Conservation (phyloP, 2,113 vertebrate species). For the Pelvicachromis taeniatus region DNA sequence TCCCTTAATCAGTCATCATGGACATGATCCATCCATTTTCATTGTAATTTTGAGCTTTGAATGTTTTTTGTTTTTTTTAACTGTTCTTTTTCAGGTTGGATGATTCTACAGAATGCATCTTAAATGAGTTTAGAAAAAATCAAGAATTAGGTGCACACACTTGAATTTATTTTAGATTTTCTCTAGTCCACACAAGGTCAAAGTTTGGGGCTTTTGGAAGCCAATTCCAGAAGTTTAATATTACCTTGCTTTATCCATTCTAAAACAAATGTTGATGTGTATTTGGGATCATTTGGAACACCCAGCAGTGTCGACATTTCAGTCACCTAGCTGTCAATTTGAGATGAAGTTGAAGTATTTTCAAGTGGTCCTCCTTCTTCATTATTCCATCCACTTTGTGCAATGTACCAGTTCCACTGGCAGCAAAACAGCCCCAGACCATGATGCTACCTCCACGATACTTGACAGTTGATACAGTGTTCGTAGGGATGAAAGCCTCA, state of each 20-base stretch:
- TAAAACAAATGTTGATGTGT: not conserved
- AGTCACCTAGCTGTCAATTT: not conserved
- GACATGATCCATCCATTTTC: not conserved
- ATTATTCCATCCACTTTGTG: not conserved
- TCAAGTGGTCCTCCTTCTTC: not conserved
- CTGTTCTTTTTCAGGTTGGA: not conserved
- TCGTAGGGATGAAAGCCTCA: not conserved
- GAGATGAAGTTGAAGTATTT: not conserved
- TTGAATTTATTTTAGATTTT: rapidly evolving
- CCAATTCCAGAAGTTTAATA: not conserved
- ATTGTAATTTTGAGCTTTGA: not conserved
- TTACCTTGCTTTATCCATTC: not conserved
- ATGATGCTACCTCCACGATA: not conserved
- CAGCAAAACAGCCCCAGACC: not conserved
- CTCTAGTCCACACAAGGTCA: not conserved
- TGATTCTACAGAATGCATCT: not conserved
- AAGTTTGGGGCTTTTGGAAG: not conserved
- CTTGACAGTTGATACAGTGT: not conserved
- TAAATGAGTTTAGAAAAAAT: not conserved
- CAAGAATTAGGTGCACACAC: not conserved
- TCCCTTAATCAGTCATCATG: not conserved
- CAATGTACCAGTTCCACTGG: not conserved
- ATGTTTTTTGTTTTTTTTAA: not conserved
- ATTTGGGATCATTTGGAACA: not conserved
- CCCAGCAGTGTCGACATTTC: not conserved